A percentile compares a stretch with the other conserved stretches of the same genome.
These are phyloP conservation scores for Pipistrellus pipistrellus DNA, from an alignment of 2,797 vertebrate species.

Conservation along the genomic window DNA sequence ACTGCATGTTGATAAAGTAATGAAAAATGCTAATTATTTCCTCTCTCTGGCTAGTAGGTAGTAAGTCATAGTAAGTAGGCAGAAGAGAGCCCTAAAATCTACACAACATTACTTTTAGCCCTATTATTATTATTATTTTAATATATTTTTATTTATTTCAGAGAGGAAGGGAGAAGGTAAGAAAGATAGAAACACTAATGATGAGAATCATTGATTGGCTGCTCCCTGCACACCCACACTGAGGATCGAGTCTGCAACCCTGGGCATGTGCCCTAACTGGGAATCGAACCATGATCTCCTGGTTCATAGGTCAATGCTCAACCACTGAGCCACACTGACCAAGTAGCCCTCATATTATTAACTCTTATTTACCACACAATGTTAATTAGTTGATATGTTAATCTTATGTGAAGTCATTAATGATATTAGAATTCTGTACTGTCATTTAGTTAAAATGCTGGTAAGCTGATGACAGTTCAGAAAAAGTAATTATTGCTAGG, in stretches of 20 bases:
- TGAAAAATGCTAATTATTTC: neutral
- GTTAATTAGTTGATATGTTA: constrained; percentile 41
- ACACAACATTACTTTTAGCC: neutral
- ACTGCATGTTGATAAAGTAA: neutral
- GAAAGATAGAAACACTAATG: no score
- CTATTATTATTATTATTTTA: neutral
- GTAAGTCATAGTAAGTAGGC: neutral
- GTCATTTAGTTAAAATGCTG: constrained; percentile 39
- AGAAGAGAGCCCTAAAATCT: neutral
- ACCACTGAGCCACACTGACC: no score
- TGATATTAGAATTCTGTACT: constrained; percentile 47
- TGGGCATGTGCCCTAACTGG: no score
- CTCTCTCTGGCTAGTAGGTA: neutral
- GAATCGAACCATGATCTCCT: no score
- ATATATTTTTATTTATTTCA: no score
- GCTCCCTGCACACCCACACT: no score
- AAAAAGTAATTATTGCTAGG: constrained; percentile 32
- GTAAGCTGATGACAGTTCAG: constrained; percentile 46
- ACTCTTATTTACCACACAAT: neutral
- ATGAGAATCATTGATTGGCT: no score
- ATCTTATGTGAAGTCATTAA: neutral
- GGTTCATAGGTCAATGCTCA: no score
- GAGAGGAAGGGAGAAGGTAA: no score
- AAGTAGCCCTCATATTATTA: neutral
- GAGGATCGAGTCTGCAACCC: no score